Conservation (phyloP, 2,797 vertebrate genomes). For the Sarcoramphus papa region DNA sequence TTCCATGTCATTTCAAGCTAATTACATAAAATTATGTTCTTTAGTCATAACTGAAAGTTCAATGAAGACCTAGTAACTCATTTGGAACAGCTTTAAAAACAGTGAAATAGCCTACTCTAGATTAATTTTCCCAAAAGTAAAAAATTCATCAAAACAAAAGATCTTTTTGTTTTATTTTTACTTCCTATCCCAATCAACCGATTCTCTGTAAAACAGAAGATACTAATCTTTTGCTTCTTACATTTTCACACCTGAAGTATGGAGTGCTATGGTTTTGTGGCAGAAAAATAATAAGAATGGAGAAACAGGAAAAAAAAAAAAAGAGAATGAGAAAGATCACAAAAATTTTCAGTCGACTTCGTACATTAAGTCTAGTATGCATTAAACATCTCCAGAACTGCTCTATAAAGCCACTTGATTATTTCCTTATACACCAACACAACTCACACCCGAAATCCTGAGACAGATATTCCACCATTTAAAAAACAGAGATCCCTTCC, state of each 20-base stretch:
- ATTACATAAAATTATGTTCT: not conserved
- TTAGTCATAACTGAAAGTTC: not conserved
- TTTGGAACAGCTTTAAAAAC: not conserved
- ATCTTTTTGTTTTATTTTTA: not conserved
- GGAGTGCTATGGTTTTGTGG: not conserved
- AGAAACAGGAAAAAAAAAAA: not conserved
- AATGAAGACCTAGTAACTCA: not conserved
- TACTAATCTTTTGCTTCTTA: not conserved
- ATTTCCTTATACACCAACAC: not conserved
- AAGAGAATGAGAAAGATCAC: not conserved
- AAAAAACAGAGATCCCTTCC: not conserved
- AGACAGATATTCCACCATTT: not conserved
- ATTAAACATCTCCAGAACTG: not conserved
- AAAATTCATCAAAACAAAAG: not conserved
- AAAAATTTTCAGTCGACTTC: accelerated
- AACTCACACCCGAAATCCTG: not conserved
- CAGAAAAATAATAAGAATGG: not conserved
- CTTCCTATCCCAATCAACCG: not conserved
- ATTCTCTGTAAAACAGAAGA: not conserved
- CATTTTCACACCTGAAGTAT: not conserved
- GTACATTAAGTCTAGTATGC: not conserved
- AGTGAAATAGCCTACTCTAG: not conserved
- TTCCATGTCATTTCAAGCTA: not conserved
- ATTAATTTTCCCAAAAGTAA: not conserved
- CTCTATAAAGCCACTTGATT: not conserved